phyloP scores from a whole-genome alignment of 2,888 invertebrate genomes.

The Cephus runcator region DNA sequence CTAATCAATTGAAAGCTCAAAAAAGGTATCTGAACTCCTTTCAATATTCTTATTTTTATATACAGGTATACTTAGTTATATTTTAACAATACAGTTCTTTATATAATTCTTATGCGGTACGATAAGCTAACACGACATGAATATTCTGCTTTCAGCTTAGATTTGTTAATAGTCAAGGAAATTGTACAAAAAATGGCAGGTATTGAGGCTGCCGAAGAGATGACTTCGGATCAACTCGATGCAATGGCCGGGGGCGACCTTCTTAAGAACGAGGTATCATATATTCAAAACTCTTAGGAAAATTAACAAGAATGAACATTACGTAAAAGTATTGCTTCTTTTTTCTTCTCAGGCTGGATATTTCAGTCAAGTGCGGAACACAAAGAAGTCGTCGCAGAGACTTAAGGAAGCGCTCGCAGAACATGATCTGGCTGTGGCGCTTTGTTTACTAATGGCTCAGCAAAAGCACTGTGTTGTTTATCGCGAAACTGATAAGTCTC shows the following conservation, averaged over 20 bases:
- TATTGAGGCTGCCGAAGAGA: constrained; percentile 95
- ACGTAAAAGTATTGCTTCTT: background rate
- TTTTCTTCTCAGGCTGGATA: constrained; percentile 84
- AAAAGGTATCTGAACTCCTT: constrained; percentile 76
- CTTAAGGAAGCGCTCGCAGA: constrained; percentile 95
- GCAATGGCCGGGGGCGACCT: constrained; percentile 98
- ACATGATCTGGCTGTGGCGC: constrained; percentile 90
- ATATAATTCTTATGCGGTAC: too few relatives aligned
- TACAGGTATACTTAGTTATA: background rate
- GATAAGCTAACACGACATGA: background rate
- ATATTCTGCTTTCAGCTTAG: constrained; percentile 72
- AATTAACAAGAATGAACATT: background rate
- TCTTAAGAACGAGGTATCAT: constrained; percentile 86
- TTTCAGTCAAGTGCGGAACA: constrained; percentile 96
- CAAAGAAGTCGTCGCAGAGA: constrained; percentile 93
- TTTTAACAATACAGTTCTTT: background rate
- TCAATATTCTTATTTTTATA: background rate
- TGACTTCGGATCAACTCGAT: constrained; percentile 95
- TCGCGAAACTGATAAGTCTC: constrained; percentile 81
- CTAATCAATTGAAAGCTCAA: constrained; percentile 95
- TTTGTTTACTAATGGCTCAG: constrained; percentile 96
- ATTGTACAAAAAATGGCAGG: constrained; percentile 99
- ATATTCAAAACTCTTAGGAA: background rate
- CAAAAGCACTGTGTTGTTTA: constrained; percentile 96
- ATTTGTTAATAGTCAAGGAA: constrained; percentile 93